Base-by-base conservation (phyloP, 2,113 vertebrate genomes). In the Syrrhaptes paradoxus region DNA sequence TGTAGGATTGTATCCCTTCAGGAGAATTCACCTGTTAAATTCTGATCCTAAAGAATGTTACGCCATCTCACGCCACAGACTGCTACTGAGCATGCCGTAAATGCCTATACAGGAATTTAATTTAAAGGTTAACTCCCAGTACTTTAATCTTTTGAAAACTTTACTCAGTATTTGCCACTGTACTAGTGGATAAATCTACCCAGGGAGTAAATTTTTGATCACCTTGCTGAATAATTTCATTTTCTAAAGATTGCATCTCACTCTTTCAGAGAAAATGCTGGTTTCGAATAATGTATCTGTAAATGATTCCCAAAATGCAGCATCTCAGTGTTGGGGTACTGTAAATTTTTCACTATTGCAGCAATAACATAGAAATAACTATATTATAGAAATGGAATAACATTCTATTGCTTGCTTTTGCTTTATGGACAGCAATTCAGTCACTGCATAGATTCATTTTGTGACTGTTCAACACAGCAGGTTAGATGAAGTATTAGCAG, bases 401-500 rank as follows among this genome's bases (percentile, higher is more conserved):
- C 43, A 46, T 58, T 88, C 57, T 54, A 57, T 70, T 90, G 32
- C 81, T 91, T 96, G 71, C 61, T 92, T 88, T 86, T 90, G 24
- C 52, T 94, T 95, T 96, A 94, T 90, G 68, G 48, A 68, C 52
- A 93, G 79, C 66, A 81, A 75, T 95, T 87, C 79, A 92, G 85
- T n/a, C 25, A 19, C 76, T 32, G 73, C 73, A 8, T 38, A 81
- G n/a, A 32, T 87, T 93, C 90, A 90, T 94, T 97, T 92, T 89
- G 90, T 68, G 75, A 52, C 88, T 89, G 68, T 87, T 94, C 96
- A 72, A 90, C 90, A 78, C 88, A 90, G 93, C 61, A 72, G 88
- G 79, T 68, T 81, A 72, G 52, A 57, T 75, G 73, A 90, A 84
- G 73, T 45, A 92, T 90, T 84, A 86, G 73, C 57, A 75, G 82